Evolutionary conservation across 2,113 vertebrate species (phyloP), one percentile per base, ranked within the genome.

Genomic region (Zonotrichia leucophrys): DNA sequence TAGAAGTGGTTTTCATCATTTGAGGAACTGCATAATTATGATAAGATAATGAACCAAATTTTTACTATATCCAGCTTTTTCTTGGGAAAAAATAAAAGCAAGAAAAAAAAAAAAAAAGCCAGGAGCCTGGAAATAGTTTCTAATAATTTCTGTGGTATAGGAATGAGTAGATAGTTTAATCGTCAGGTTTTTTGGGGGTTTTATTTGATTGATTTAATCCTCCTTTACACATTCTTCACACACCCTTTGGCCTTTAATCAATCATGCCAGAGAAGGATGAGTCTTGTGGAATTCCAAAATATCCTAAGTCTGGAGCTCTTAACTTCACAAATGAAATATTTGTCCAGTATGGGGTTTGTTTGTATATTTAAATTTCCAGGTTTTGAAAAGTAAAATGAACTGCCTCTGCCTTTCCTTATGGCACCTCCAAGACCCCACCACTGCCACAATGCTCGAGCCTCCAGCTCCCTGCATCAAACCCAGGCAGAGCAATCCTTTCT

Each of bases 11-110:
- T 95, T 95, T 83, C 79, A 58, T 83, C 49, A 46, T 86, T 60
- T 81, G 30, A 79, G 30, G 60, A 83, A 90, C 63, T 58, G 60
- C 46, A 53, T 74, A 81, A 87, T 95, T 94, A 89, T 22, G 59
- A 83, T 88, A 92, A 74, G 85, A 95, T 80, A 91, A 67, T 68
- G 33, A 85, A 52, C 21, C 41, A 46, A 64, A 58, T 87, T 96
- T 84, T 53, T 80, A 80, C 22, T 50, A 83, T 58, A 56, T 66
- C 24, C 47, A 93, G 35, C 31, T 79, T 95, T 93, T 91, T 82
- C 55, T 63, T 66, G 18, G 7, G 7, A 2, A 12, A 24, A 59
- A 59, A 24, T 25, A 35, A 58, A 63, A 62, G 23, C 47, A 75
- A n/a, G n/a, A n/a, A 42, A n/a, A 24, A 35, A 58, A 16, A 35